Evolutionary conservation across 2,113 vertebrate species (phyloP), one percentile per base, ranked within the genome.

Genomic region (Erythrolamprus reginae): DNA sequence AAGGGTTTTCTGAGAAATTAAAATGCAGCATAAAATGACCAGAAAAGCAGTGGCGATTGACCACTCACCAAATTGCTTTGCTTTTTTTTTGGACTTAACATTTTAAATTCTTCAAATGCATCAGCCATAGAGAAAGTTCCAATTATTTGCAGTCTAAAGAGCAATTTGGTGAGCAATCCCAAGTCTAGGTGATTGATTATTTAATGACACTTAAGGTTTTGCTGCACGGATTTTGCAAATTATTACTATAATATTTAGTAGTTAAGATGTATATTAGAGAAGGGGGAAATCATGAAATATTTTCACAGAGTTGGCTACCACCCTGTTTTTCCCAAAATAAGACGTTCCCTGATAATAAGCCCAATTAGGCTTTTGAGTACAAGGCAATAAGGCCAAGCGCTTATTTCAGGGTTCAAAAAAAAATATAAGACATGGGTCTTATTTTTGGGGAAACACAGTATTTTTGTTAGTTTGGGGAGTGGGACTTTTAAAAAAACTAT

Each of bases 31-130:
- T 55, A 42, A 89, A 6, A 89, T 90, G 88, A 89, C 90, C 88
- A 88, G 87, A 84, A 89, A 86, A 86, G 53, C 45, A 48, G 58
- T 0, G 0, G 12, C 1, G 5, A 55, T 90, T 17, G 28, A 52
- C 10, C 82, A 42, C 84, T 9, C 85, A 82, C 77, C 86, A 47
- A 58, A 48, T 93, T 94, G 28, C 53, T 6, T 84, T 28, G 26
- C 90, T 3, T 58, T 28, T 58, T 28, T 0, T 93, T 90, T 91
- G 70, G 7, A 92, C 91, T 65, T 93, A 92, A 93, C 28, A 93
- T 85, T 53, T 50, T 12, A 24, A 28, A 10, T 47, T 77, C 52
- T 53, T 38, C 13, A 1, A 86, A 77, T 3, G 77, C 45, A 42
- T 15, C 13, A 33, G 61, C 61, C 88, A 93, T 83, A 88, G 82